A percentile compares a stretch with the other conserved stretches of the same genome.
Conservation (phyloP, 2,797 vertebrate genomes). For the Choloepus didactylus region DNA sequence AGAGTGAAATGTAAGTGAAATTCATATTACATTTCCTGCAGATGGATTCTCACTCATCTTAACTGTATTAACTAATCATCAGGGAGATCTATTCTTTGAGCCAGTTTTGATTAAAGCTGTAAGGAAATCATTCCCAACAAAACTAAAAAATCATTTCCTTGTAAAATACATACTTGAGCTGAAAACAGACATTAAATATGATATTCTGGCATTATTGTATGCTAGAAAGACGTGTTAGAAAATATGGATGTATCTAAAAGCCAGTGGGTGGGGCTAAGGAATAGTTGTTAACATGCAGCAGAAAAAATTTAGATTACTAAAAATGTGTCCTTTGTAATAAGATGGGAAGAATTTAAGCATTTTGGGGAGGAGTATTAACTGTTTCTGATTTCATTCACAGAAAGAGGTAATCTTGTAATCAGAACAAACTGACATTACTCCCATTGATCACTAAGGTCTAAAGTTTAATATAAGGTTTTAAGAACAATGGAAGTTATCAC, state of each 20-base stretch:
- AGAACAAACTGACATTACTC: not conserved
- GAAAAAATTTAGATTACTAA: slow-evolving; percentile 3
- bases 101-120: slow-evolving; percentile 72
- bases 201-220: not conserved
- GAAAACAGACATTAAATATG: slow-evolving; percentile 45
- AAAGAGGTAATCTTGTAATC: slow-evolving; percentile 4
- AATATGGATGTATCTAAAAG: slow-evolving; percentile 65
- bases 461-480: slow-evolving; percentile 27
- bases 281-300: slow-evolving; percentile 6
- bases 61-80: slow-evolving; percentile 52
- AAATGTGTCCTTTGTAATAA: slow-evolving; percentile 30
- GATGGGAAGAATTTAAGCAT: not conserved
- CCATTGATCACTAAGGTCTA: not conserved
- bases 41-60: not conserved
- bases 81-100: slow-evolving; percentile 43
- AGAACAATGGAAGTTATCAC: slow-evolving; percentile 14
- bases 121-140: slow-evolving; percentile 1
- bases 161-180: slow-evolving; percentile 69
- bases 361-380: not conserved
- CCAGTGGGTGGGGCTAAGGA: not conserved
- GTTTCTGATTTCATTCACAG: slow-evolving; percentile 41
- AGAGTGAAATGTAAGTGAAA: slow-evolving; percentile 59
- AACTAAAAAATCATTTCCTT: slow-evolving; percentile 8
- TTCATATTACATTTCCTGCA: slow-evolving; percentile 48
- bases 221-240: slow-evolving; percentile 52